Conservation (phyloP, 2,797 vertebrate genomes). For the Lateolabrax maculatus region DNA sequence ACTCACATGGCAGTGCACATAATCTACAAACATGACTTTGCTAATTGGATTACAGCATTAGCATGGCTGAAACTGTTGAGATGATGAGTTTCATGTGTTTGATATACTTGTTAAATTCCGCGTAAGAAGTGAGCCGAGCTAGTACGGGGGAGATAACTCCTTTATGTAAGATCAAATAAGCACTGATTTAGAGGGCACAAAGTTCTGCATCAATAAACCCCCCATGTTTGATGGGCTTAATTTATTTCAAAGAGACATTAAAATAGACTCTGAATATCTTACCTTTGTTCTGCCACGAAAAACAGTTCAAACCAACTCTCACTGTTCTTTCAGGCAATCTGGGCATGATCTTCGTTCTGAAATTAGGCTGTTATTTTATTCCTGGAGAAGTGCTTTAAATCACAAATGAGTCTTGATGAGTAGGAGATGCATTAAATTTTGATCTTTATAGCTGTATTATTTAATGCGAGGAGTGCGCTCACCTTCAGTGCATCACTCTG, state of each 20-base stretch:
- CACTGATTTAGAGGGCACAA: conserved; percentile 48
- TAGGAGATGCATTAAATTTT: conserved; percentile 62
- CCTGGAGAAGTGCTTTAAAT: conserved; percentile 62
- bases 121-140: conserved; percentile 20
- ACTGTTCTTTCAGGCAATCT: conserved; percentile 48
- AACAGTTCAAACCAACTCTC: conserved; percentile 23
- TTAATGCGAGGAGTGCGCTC: conserved; percentile 55
- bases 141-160: conserved; percentile 21
- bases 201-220: conserved; percentile 63
- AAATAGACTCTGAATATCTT: conserved; percentile 59
- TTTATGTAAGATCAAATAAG: conserved; percentile 61
- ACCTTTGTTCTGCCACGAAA: conserved; percentile 55
- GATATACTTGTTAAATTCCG: conserved; percentile 38
- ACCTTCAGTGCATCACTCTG: conserved; percentile 57
- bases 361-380: conserved; percentile 63
- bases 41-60: conserved; percentile 56
- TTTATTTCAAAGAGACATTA: conserved; percentile 60
- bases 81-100: conserved; percentile 45
- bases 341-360: conserved; percentile 41
- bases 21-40: conserved; percentile 45
- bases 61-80: conserved; percentile 33
- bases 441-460: conserved; percentile 65
- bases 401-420: conserved; percentile 70
- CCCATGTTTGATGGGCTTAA: conserved; percentile 52
- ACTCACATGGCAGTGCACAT: conserved; percentile 9